Conservation (phyloP, 2,888 invertebrate species). For the Campopleginae sp. region DNA sequence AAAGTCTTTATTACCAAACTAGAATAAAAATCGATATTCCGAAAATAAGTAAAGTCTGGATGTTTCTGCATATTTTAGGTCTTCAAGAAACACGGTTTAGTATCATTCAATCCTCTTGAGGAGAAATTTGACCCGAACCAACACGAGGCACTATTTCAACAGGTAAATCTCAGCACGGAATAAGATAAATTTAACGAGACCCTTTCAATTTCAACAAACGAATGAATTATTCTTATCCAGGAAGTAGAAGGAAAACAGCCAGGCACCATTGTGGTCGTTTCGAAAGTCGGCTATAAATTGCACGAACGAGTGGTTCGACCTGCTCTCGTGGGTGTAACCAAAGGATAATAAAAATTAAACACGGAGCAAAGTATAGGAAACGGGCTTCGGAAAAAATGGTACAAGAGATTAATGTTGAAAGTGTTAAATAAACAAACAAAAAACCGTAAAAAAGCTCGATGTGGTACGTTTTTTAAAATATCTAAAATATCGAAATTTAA, state of each 20-base stretch:
- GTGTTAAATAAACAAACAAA: conserved; percentile 51
- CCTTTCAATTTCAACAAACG: not conserved
- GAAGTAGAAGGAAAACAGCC: conserved; percentile 92
- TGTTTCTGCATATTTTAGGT: conserved; percentile 85
- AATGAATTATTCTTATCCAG: conserved; percentile 80
- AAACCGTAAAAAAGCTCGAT: conserved; percentile 12
- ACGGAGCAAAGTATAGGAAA: conserved; percentile 14
- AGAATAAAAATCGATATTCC: not conserved
- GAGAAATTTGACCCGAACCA: conserved; percentile 98
- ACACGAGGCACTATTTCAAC: conserved; percentile 98
- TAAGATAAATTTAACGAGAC: not conserved
- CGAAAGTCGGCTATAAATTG: conserved; percentile 97
- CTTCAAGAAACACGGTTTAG: conserved; percentile 95
- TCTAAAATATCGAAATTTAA: not conserved
- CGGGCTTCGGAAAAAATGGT: conserved; percentile 12
- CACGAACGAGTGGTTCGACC: conserved; percentile 97
- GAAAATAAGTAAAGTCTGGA: not conserved
- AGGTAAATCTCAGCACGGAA: conserved; percentile 85
- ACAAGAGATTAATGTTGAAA: conserved; percentile 38
- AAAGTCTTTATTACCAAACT: not conserved
- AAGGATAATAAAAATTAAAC: conserved; percentile 82
- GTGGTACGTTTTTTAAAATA: conserved; percentile 20
- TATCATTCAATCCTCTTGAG: conserved; percentile 93
- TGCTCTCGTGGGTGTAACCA: conserved; percentile 98
- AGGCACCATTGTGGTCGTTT: conserved; percentile 96